These are phyloP conservation scores for Zonitis immaculata DNA, from an alignment of 2,888 invertebrate genomes.

Conservation along the genomic window DNA sequence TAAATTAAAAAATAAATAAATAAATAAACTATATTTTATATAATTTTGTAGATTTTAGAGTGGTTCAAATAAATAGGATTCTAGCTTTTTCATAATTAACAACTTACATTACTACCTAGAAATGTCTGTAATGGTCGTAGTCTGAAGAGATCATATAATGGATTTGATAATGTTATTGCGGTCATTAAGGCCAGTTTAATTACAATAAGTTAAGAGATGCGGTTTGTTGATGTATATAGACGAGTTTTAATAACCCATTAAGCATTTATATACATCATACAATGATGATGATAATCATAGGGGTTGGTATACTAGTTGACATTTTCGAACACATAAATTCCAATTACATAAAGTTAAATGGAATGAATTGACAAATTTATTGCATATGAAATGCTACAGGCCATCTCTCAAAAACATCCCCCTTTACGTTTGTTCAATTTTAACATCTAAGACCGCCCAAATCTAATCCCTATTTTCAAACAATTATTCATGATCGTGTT, in stretches of 20 bases:
- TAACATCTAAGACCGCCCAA: conserved; percentile 12
- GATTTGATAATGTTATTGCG: conserved; percentile 37
- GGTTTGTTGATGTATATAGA: conserved; percentile 32
- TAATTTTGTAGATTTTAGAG: neutral
- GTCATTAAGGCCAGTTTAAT: conserved; percentile 36
- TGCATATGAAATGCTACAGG: conserved; percentile 13
- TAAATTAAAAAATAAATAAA: neutral
- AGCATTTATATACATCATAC: conserved; percentile 18
- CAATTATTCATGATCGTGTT: neutral
- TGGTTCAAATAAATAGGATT: neutral
- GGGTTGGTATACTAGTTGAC: conserved; percentile 12
- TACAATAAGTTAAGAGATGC: conserved; percentile 28
- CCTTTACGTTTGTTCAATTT: conserved; percentile 13
- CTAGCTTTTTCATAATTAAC: neutral
- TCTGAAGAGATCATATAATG: conserved; percentile 30
- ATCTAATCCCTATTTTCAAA: neutral
- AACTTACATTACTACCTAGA: conserved; percentile 12
- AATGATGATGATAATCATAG: conserved; percentile 16
- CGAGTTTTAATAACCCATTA: conserved; percentile 37
- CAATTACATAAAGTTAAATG: conserved; percentile 21
- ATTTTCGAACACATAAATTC: conserved; percentile 22
- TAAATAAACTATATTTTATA: neutral
- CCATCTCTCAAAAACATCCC: conserved; percentile 2
- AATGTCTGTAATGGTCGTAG: conserved; percentile 9
- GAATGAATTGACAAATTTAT: conserved; percentile 22